Conservation (phyloP, 2,888 invertebrate genomes). For the Tinea semifulvella region DNA sequence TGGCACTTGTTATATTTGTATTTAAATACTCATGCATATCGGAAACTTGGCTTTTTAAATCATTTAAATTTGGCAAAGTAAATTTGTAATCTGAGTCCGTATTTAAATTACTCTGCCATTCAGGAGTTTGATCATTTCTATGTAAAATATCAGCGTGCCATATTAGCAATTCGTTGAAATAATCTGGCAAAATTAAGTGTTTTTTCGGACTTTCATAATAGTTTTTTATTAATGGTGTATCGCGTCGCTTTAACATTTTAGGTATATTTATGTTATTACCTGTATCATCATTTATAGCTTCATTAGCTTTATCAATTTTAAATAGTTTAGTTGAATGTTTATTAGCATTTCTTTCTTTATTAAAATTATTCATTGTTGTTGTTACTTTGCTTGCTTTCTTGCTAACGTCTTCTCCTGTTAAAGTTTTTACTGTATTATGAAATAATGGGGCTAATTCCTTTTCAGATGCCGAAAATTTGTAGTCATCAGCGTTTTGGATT, state of each 20-base stretch:
- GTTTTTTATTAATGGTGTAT: too few relatives aligned
- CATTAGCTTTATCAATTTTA: too few relatives aligned
- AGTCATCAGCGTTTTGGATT: neutral
- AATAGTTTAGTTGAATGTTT: too few relatives aligned
- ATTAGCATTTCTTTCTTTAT: too few relatives aligned
- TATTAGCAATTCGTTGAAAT: conserved; percentile 32
- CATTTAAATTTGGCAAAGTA: neutral
- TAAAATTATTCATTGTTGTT: too few relatives aligned
- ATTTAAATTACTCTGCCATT: neutral
- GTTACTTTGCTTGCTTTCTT: conserved; percentile 1
- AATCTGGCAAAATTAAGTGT: conserved; percentile 28
- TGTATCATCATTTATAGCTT: too few relatives aligned
- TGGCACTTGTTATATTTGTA: too few relatives aligned
- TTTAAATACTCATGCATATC: neutral
- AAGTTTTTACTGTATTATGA: neutral
- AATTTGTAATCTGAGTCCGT: neutral
- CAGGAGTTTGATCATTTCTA: conserved; percentile 21
- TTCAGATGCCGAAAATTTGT: neutral
- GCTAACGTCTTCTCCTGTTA: too few relatives aligned
- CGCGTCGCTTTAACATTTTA: too few relatives aligned
- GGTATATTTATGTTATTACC: too few relatives aligned
- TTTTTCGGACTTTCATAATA: too few relatives aligned
- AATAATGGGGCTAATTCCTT: conserved; percentile 1
- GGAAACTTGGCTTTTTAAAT: neutral
- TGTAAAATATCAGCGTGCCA: conserved; percentile 36